A percentile compares a stretch with the other conserved stretches of the same genome.
Conservation (phyloP, 2,888 invertebrate genomes). For the Amorpha juglandis region DNA sequence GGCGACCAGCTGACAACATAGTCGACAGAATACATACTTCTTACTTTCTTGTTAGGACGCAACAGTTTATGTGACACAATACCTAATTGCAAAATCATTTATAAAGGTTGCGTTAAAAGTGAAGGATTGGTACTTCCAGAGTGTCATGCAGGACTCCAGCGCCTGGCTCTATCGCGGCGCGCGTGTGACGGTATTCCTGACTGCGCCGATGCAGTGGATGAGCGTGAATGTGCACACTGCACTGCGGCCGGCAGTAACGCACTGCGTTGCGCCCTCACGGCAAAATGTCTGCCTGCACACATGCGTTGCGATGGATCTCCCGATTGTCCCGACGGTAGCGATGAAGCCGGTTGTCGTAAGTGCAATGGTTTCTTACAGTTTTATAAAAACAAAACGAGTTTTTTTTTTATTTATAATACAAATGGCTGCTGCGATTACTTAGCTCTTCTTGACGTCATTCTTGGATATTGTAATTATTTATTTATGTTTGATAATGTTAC, state of each 20-base stretch:
- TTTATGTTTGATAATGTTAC: too few relatives aligned
- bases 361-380: constrained; percentile 40
- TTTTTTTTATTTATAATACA: too few relatives aligned
- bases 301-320: constrained; percentile 92
- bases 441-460: too few relatives aligned
- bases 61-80: constrained; percentile 6
- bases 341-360: constrained; percentile 94
- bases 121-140: constrained; percentile 68
- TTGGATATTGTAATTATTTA: too few relatives aligned
- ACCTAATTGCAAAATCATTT: neutral
- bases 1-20: neutral
- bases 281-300: constrained; percentile 88
- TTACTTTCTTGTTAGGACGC: constrained; percentile 1
- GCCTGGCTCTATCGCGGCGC: constrained; percentile 89
- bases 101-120: neutral
- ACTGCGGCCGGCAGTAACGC: constrained; percentile 83
- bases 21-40: constrained; percentile 13
- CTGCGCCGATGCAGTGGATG: constrained; percentile 93
- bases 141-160: constrained; percentile 89
- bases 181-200: constrained; percentile 94
- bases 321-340: constrained; percentile 94
- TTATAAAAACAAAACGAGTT: too few relatives aligned
- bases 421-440: too few relatives aligned
- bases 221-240: constrained; percentile 92
- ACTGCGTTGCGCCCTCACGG: constrained; percentile 91